Evolutionary conservation across 1,140 invertebrate genomes (phyloP), one percentile per base, ranked within the genome.

Genomic region (Drosophila albomicans): DNA sequence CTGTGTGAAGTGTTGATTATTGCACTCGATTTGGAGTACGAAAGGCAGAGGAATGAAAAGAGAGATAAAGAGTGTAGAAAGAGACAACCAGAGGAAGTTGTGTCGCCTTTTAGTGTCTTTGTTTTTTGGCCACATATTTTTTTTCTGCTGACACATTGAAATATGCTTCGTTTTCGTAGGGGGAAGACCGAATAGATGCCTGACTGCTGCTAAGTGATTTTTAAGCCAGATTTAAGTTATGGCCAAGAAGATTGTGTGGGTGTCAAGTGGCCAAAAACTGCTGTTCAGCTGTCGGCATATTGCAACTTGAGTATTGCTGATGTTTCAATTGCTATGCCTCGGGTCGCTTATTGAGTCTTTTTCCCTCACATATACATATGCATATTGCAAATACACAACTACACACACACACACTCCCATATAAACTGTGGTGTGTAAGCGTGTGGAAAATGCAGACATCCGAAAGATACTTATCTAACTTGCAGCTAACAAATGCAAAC

Each of bases 191-290:
- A 52, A 57, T 43, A 72, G 66, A 15, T 38, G 28, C 35, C 35
- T 38, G 35, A 10, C 35, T 38, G 35, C 15, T 64, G 59, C 64
- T 84, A 88, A 88, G 85, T 88, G 84, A 88, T 88, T 88, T 88
- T 88, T 88, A 89, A 89, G 73, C 74, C 81, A 74, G 85, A 89
- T 78, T 80, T 76, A 71, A 86, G 75, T 86, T 86, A 85, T 80
- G 81, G 82, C 78, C 79, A 79, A 79, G 58, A 65, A 30, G 51
- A 64, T 59, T 75, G 80, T 78, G 84, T 80, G 57, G 79, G 69
- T 64, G 74, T 76, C 61, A 66, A 72, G 74, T 71, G 62, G 73
- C 61, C 54, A 65, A 65, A 69, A 76, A 65, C 6, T 43, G 49
- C 30, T 77, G 65, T 71, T 66, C 58, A 65, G 67, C 63, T 76